phyloP scores from a whole-genome alignment of 2,113 vertebrate genomes.

The Atrichornis clamosus region DNA sequence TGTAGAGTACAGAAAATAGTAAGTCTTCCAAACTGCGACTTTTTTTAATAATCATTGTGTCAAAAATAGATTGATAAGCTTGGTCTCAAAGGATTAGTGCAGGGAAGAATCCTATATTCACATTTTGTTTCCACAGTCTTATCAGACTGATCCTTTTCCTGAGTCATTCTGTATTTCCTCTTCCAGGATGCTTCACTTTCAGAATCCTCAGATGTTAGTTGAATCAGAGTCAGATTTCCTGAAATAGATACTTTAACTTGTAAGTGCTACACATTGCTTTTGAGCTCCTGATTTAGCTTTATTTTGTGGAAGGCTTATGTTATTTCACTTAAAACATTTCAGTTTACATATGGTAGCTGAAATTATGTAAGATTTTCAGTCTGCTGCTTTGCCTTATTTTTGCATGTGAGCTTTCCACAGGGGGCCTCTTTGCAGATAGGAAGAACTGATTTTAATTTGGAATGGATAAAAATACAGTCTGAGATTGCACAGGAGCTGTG shows the following conservation, averaged over 20 bases:
- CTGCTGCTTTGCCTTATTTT: not conserved
- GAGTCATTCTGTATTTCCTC: not conserved
- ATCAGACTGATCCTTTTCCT: not conserved
- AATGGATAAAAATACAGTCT: not conserved
- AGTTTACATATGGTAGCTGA: not conserved
- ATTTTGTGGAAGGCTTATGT: not conserved
- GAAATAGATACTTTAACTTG: not conserved
- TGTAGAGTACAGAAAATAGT: not conserved
- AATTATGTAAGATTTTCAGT: not conserved
- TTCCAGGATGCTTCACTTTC: conserved; percentile 1
- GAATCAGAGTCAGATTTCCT: not conserved
- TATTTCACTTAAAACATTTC: not conserved
- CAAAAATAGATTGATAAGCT: conserved; percentile 41
- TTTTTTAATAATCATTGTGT: not conserved
- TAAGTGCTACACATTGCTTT: not conserved
- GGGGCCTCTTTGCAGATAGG: not conserved
- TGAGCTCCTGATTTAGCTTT: not conserved
- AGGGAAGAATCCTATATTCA: not conserved
- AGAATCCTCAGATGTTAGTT: not conserved
- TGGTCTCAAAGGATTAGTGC: not conserved
- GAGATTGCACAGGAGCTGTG: conserved; percentile 23
- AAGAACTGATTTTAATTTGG: not conserved
- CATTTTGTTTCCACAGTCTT: not conserved
- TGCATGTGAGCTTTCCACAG: not conserved
- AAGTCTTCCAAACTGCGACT: not conserved